Percentiles rank a stretch among this genome's conserved stretches.
Evolutionary conservation across 2,113 vertebrate species (phyloP).

Genomic region (Indicator maculatus): DNA sequence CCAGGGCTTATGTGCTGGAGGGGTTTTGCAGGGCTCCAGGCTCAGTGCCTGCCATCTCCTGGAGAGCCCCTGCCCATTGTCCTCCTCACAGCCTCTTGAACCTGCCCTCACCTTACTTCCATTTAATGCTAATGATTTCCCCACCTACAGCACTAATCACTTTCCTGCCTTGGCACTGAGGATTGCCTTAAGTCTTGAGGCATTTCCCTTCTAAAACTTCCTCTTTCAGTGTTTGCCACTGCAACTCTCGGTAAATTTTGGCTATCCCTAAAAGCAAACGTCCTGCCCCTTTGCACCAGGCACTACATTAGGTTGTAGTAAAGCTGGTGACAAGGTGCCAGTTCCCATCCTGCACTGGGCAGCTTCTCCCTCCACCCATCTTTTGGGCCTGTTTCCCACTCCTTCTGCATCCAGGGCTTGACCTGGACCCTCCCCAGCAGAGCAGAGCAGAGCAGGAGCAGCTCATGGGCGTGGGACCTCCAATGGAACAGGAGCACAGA

Average conservation of each 20-base stretch:
- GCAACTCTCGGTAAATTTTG: not conserved
- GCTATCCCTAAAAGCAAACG: not conserved
- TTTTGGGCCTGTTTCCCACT: not conserved
- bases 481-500: not conserved
- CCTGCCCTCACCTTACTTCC: not conserved
- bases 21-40: not conserved
- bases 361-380: not conserved
- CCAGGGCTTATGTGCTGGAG: not conserved
- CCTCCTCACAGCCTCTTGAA: fast-evolving
- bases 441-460: not conserved
- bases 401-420: not conserved
- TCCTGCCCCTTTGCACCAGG: not conserved
- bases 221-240: not conserved
- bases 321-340: not conserved
- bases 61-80: not conserved
- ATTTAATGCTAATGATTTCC: not conserved
- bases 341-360: fast-evolving
- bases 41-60: not conserved
- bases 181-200: not conserved
- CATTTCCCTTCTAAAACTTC: conserved; percentile 43
- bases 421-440: not conserved
- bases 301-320: fast-evolving
- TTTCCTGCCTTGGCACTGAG: not conserved
- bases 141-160: not conserved
- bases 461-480: not conserved